A percentile compares a stretch with the other conserved stretches of the same genome.
These are phyloP conservation scores for Athene cunicularia DNA, from an alignment of 2,113 vertebrate genomes.

Conservation along the genomic window DNA sequence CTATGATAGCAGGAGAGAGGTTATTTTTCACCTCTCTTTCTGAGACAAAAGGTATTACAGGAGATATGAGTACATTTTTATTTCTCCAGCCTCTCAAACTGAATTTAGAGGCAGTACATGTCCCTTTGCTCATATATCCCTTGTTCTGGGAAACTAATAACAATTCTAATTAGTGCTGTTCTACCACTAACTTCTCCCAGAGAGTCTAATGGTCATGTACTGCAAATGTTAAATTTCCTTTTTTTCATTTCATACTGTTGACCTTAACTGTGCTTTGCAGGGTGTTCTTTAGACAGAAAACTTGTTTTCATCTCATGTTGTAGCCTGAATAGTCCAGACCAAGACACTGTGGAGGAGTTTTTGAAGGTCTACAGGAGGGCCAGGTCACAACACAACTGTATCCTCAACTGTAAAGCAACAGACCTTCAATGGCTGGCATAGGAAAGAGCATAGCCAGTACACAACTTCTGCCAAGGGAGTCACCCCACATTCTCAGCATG, in stretches of 20 bases:
- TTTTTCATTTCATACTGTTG: neutral
- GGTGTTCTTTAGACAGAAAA: neutral
- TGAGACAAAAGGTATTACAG: slow-evolving; percentile 43
- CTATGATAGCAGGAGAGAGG: neutral
- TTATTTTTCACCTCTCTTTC: slow-evolving; percentile 49
- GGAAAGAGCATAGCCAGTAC: neutral
- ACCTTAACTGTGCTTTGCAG: neutral
- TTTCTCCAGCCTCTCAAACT: neutral
- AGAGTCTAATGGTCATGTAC: neutral
- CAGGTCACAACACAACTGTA: neutral
- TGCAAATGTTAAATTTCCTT: neutral
- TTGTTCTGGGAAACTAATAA: slow-evolving; percentile 35
- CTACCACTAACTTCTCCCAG: neutral
- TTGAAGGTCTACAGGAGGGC: neutral
- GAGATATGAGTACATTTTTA: slow-evolving; percentile 37
- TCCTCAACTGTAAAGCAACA: neutral
- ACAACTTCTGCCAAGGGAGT: neutral
- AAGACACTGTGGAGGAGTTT: neutral
- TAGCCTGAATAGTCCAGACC: neutral
- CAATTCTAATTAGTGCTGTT: slow-evolving; percentile 10
- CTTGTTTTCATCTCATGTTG: neutral
- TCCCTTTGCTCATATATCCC: neutral
- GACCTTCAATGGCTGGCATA: neutral
- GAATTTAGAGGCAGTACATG: neutral
- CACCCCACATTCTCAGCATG: neutral